Evolutionary conservation across 2,797 vertebrate species (phyloP).

Genomic region (Oryzias dopingdopingensis): DNA sequence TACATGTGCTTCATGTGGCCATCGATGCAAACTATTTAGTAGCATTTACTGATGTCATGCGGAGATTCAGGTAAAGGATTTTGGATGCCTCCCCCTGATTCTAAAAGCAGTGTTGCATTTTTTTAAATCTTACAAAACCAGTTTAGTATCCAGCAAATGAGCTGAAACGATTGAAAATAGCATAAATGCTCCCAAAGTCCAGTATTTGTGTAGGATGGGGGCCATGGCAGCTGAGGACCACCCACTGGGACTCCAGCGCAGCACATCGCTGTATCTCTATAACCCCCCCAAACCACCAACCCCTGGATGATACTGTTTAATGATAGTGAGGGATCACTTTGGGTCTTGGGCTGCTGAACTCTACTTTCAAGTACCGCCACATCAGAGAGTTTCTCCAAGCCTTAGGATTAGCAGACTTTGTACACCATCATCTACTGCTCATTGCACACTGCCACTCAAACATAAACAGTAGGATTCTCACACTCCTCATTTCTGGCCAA

Average conservation of each 20-base stretch:
- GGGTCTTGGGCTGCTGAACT: slow-evolving; percentile 65
- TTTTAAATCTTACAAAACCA: no score
- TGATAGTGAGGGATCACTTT: slow-evolving; percentile 78
- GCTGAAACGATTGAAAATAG: slow-evolving; percentile 32
- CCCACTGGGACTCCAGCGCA: slow-evolving; percentile 68
- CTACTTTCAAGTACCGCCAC: slow-evolving; percentile 74
- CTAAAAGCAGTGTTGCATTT: no score
- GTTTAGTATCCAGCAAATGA: slow-evolving; percentile 7
- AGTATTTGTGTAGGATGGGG: slow-evolving; percentile 31
- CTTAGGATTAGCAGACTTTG: slow-evolving; percentile 70
- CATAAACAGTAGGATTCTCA: slow-evolving; percentile 76
- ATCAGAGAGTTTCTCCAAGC: slow-evolving; percentile 68
- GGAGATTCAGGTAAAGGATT: slow-evolving; percentile 3
- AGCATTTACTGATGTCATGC: slow-evolving; percentile 14
- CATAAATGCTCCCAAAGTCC: slow-evolving; percentile 43
- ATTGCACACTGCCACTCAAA: slow-evolving; percentile 72
- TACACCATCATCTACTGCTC: slow-evolving; percentile 75
- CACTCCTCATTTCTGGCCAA: slow-evolving; percentile 58
- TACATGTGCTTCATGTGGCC: not conserved
- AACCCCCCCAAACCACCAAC: not conserved
- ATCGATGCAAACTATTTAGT: slow-evolving; percentile 18
- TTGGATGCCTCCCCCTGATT: no score
- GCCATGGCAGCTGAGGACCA: slow-evolving; percentile 59
- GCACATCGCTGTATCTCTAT: slow-evolving; percentile 61
- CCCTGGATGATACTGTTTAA: slow-evolving; percentile 75